Evolutionary conservation across 2,113 vertebrate species (phyloP).

Genomic region (Haliaeetus leucogaster): DNA sequence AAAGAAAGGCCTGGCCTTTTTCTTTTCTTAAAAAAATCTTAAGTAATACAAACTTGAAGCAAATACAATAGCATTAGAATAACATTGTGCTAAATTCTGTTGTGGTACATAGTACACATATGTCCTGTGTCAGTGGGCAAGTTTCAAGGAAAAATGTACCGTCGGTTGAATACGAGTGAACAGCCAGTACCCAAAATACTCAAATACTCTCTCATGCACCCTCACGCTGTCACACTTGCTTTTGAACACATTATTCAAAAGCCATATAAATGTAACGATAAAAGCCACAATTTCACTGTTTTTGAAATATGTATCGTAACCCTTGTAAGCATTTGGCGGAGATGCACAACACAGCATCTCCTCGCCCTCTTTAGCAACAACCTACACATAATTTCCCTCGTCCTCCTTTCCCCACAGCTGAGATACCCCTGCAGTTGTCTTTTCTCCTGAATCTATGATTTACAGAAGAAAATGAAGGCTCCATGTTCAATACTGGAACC

Average conservation of each 20-base stretch:
- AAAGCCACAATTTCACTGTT: not conserved
- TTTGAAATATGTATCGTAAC: not conserved
- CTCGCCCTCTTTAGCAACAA: accelerated
- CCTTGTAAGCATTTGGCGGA: not conserved
- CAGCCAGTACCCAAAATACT: not conserved
- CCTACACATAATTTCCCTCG: not conserved
- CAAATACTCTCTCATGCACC: not conserved
- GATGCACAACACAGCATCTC: accelerated
- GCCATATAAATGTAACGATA: not conserved
- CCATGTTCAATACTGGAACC: not conserved
- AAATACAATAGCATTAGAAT: not conserved
- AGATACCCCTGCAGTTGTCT: not conserved
- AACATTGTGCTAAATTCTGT: not conserved
- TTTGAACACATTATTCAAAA: not conserved
- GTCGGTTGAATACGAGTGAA: accelerated
- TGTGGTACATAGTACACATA: not conserved
- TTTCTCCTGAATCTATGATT: not conserved
- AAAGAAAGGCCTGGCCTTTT: not conserved
- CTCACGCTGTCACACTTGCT: not conserved
- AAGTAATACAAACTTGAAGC: not conserved
- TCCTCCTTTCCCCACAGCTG: not conserved
- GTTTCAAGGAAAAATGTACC: not conserved
- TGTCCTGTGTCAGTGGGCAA: not conserved
- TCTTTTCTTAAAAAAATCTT: not conserved
- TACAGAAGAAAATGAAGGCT: not conserved